phyloP scores from a whole-genome alignment of 1,140 invertebrate species.

The Hylaeus volcanicus region DNA sequence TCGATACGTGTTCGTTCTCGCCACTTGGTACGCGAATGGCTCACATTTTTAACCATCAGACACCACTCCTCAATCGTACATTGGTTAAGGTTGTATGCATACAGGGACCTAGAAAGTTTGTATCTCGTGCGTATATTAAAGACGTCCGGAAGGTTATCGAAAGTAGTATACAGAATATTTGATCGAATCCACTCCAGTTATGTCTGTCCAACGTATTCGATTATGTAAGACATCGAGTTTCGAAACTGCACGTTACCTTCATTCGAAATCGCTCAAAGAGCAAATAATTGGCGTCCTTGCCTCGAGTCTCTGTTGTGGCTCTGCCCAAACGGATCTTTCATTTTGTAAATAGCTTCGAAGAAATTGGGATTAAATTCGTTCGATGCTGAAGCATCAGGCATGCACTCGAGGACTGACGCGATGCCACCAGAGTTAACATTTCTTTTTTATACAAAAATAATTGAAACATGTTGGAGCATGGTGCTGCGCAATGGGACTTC shows the following conservation, averaged over 20 bases:
- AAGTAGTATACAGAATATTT: constrained; percentile 57
- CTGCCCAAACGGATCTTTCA: neutral
- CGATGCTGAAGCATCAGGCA: neutral
- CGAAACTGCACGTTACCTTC: constrained; percentile 29
- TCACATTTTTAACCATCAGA: constrained; percentile 39
- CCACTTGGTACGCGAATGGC: constrained; percentile 36
- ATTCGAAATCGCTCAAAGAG: no score
- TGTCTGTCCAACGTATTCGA: constrained; percentile 51
- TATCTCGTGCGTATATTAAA: constrained; percentile 46
- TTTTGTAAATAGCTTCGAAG: neutral
- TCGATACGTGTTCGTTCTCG: neutral
- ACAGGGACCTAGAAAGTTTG: constrained; percentile 53
- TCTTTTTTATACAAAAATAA: neutral
- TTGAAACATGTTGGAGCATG: neutral
- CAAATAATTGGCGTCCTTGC: neutral
- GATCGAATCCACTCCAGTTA: constrained; percentile 53
- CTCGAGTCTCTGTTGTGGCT: no score
- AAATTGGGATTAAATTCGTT: neutral
- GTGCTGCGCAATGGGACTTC: neutral
- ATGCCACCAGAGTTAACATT: neutral
- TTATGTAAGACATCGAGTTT: constrained; percentile 31
- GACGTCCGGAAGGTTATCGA: constrained; percentile 48
- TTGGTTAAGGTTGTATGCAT: constrained; percentile 36
- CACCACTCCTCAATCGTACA: constrained; percentile 29
- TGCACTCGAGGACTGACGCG: neutral